Evolutionary conservation across 2,113 vertebrate species (phyloP).

Genomic region (Takifugu bimaculatus): DNA sequence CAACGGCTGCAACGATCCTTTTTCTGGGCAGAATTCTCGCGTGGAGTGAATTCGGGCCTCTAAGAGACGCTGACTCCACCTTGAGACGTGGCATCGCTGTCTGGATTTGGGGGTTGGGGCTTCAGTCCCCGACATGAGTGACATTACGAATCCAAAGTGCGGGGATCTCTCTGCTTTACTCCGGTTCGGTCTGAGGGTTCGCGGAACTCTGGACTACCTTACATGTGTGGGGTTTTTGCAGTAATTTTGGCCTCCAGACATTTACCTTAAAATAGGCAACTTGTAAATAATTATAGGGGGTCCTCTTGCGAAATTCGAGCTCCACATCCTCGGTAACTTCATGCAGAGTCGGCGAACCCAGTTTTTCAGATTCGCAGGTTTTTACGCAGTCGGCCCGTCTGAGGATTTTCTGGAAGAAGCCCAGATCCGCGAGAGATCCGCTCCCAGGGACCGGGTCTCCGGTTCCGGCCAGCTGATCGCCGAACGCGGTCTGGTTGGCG

Average conservation of each 20-base stretch:
- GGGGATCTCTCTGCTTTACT: too few species aligned
- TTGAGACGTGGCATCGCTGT: slow-evolving; percentile 85
- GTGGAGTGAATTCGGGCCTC: slow-evolving; percentile 5
- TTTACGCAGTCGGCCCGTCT: slow-evolving; percentile 84
- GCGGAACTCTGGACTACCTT: too few species aligned
- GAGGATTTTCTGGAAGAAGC: slow-evolving; percentile 83
- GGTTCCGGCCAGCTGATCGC: slow-evolving; percentile 33
- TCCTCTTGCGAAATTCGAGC: slow-evolving; percentile 88
- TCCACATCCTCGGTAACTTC: slow-evolving; percentile 78
- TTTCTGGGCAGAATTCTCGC: too few species aligned
- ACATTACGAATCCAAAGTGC: background rate
- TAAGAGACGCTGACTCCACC: slow-evolving; percentile 66
- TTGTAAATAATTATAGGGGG: slow-evolving; percentile 93
- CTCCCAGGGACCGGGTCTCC: slow-evolving; percentile 64
- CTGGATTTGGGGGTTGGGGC: slow-evolving; percentile 31
- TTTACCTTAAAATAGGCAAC: slow-evolving; percentile 95
- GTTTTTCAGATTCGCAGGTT: slow-evolving; percentile 74
- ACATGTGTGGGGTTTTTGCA: background rate
- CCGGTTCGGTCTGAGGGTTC: too few species aligned
- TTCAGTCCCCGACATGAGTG: background rate
- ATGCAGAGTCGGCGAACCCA: slow-evolving; percentile 72
- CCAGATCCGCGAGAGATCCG: slow-evolving; percentile 78
- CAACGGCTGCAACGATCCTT: too few species aligned
- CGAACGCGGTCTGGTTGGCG: slow-evolving; percentile 71
- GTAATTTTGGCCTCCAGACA: background rate